Conservation (phyloP, 2,797 vertebrate species). For the Micropoecilia bifurca region DNA sequence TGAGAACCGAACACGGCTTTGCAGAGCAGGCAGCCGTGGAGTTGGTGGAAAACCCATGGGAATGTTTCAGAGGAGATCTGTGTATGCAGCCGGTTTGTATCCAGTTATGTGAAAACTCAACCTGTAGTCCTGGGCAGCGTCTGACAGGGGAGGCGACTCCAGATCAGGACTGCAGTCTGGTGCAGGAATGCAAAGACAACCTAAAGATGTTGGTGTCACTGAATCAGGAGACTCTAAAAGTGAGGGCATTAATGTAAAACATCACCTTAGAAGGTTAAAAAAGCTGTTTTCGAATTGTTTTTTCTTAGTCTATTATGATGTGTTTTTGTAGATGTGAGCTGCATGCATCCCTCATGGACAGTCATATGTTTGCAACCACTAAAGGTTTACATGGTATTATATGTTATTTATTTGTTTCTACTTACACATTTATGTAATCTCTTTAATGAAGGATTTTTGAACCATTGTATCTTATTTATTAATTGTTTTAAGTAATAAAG, state of each 20-base stretch:
- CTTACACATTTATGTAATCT: neutral
- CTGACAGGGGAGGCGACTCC: neutral
- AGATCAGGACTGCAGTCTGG: conserved; percentile 46
- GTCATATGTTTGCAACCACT: conserved; percentile 16
- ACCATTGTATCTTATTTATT: conserved; percentile 28
- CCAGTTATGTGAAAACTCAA: neutral
- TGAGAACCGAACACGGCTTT: conserved; percentile 40
- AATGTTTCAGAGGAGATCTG: conserved; percentile 19
- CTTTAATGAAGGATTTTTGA: conserved; percentile 25
- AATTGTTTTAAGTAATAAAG: conserved; percentile 51
- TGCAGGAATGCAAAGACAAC: conserved; percentile 84
- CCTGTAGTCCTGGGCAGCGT: neutral
- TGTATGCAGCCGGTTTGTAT: neutral
- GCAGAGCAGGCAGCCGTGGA: neutral
- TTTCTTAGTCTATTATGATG: neutral
- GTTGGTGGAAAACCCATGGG: conserved; percentile 12
- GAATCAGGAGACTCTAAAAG: conserved; percentile 81
- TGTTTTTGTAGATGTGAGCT: neutral
- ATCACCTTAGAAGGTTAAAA: conserved; percentile 3
- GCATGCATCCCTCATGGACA: conserved; percentile 41
- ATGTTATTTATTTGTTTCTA: conserved; percentile 14
- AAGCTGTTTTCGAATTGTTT: neutral
- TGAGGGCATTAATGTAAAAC: conserved; percentile 62
- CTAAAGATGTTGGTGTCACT: conserved; percentile 87
- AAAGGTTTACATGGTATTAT: conserved; percentile 27